Conservation (phyloP, 2,888 invertebrate species). For the Physocephala rufipes region DNA sequence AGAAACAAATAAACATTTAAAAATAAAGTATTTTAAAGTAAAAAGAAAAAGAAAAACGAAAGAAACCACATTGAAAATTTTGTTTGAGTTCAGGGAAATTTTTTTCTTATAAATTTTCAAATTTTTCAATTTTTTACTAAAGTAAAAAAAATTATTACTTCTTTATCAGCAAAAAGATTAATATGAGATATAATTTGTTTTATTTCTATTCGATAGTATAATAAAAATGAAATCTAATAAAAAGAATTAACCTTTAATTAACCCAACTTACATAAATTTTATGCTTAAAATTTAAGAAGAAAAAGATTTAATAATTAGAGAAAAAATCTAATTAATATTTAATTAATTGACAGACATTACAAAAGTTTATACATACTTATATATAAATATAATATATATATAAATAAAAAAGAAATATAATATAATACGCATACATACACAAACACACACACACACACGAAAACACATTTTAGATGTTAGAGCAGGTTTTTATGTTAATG, state of each 20-base stretch:
- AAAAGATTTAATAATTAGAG: slow-evolving; percentile 26
- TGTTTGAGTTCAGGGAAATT: slow-evolving; percentile 47
- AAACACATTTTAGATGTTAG: slow-evolving; percentile 34
- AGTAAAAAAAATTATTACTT: not conserved
- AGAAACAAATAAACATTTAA: slow-evolving; percentile 25
- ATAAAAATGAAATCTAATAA: slow-evolving; percentile 19
- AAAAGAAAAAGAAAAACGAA: slow-evolving; percentile 32
- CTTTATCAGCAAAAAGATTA: slow-evolving; percentile 10
- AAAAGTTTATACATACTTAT: slow-evolving; percentile 34
- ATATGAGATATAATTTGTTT: slow-evolving; percentile 12
- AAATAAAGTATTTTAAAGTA: slow-evolving; percentile 35
- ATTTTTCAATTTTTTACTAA: slow-evolving; percentile 17
- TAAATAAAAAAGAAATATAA: slow-evolving; percentile 15
- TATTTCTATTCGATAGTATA: slow-evolving; percentile 26
- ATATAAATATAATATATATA: no score
- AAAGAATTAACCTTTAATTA: slow-evolving; percentile 20
- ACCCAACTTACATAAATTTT: slow-evolving; percentile 30
- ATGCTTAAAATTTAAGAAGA: slow-evolving; percentile 24
- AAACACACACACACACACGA: slow-evolving; percentile 28
- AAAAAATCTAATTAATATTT: not conserved
- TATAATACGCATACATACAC: no score
- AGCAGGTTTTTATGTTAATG: slow-evolving; percentile 32
- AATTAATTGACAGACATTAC: slow-evolving; percentile 19
- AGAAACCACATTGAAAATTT: slow-evolving; percentile 38
- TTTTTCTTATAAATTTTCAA: slow-evolving; percentile 39